Evolutionary conservation across 2,797 vertebrate species (phyloP).

Genomic region (Triplophysa yarkandensis): DNA sequence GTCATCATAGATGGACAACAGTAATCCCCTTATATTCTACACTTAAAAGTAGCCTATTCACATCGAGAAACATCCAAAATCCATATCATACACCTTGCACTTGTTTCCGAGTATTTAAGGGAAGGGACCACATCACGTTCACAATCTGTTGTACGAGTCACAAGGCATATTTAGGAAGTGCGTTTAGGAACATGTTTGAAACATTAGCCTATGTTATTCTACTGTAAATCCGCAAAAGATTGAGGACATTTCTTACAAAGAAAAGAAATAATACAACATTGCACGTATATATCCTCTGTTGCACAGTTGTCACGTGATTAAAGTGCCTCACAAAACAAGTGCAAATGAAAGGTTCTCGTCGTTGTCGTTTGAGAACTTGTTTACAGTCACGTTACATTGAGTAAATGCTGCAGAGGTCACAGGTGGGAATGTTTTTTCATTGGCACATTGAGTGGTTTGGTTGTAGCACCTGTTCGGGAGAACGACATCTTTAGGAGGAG

Average conservation of each 20-base stretch:
- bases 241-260: conserved; percentile 36
- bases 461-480: conserved; percentile 68
- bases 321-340: conserved; percentile 61
- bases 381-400: conserved; percentile 39
- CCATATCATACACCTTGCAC: conserved; percentile 31
- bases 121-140: conserved; percentile 41
- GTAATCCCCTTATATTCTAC: conserved; percentile 25
- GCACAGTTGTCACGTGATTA: conserved; percentile 44
- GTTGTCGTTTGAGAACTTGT: conserved; percentile 46
- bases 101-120: conserved; percentile 12
- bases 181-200: conserved; percentile 46
- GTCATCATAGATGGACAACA: conserved; percentile 17
- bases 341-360: conserved; percentile 56
- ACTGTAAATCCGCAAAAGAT: conserved; percentile 47
- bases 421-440: conserved; percentile 44
- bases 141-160: conserved; percentile 41
- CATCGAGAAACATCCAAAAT: conserved; percentile 26
- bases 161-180: conserved; percentile 43
- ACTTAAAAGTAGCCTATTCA: conserved; percentile 28
- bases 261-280: conserved; percentile 58
- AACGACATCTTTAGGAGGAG: conserved; percentile 36
- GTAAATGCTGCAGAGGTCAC: conserved; percentile 35
- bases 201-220: conserved; percentile 40
- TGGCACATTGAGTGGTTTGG: conserved; percentile 53
- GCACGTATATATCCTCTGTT: conserved; percentile 55